Conservation (phyloP, 2,113 vertebrate species). For the Tragelaphus buxtoni region DNA sequence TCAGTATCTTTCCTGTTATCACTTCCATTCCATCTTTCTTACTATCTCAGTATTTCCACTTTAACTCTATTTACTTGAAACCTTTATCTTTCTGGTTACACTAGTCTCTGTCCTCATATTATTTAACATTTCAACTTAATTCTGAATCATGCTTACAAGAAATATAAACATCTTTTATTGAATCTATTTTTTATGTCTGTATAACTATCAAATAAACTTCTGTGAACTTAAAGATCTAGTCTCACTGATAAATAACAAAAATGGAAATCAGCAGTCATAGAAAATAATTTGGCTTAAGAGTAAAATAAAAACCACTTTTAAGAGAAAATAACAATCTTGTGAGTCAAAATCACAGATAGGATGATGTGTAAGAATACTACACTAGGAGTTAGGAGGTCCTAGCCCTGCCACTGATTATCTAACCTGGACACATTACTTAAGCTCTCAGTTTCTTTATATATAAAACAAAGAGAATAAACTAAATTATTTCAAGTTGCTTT, state of each 20-base stretch:
- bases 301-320: neutral
- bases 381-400: neutral
- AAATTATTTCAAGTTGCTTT: neutral
- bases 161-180: neutral
- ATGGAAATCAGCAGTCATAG: neutral
- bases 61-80: neutral
- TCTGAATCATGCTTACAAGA: neutral
- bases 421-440: constrained; percentile 8
- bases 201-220: neutral
- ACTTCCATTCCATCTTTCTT: neutral
- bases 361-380: neutral
- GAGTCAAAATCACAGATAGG: neutral
- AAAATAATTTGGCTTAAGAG: neutral
- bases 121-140: constrained; percentile 25
- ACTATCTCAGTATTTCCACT: neutral
- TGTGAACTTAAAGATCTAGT: neutral
- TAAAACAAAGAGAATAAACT: neutral
- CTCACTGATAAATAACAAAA: neutral
- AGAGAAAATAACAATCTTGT: constrained; percentile 5
- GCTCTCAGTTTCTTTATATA: neutral
- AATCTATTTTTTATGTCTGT: neutral
- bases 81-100: neutral
- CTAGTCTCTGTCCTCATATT: neutral
- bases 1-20: neutral
- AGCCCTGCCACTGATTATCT: neutral